These are phyloP conservation scores for Cervus canadensis DNA, from an alignment of 2,113 vertebrate species.

Conservation along the genomic window DNA sequence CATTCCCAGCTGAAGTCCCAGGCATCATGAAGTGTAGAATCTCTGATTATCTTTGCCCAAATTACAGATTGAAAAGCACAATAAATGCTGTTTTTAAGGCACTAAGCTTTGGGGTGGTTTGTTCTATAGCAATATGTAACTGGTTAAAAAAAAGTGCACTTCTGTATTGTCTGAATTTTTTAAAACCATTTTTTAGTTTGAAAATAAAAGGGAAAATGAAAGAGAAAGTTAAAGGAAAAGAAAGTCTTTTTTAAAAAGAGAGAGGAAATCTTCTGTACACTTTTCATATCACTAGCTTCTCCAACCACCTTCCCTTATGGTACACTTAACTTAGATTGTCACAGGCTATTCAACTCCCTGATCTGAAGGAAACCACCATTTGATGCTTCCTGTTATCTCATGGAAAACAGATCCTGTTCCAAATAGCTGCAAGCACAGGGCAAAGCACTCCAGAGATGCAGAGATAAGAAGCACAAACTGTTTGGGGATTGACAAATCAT, in stretches of 20 bases:
- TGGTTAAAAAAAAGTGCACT: not conserved
- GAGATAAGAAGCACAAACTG: not conserved
- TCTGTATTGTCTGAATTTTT: constrained; percentile 21
- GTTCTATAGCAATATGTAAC: not conserved
- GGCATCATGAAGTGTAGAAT: not conserved
- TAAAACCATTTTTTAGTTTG: constrained; percentile 21
- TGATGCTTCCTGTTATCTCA: constrained; percentile 36
- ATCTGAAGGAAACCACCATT: constrained; percentile 17
- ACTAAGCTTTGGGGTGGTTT: not conserved
- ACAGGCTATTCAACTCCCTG: not conserved
- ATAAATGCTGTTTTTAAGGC: not conserved
- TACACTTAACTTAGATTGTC: not conserved
- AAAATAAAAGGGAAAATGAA: constrained; percentile 49
- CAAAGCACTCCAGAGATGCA: not conserved
- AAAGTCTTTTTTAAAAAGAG: constrained; percentile 1
- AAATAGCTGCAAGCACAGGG: not conserved
- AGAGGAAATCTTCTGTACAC: not conserved
- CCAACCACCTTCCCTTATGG: not conserved
- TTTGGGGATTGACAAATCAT: not conserved
- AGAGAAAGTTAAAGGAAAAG: constrained; percentile 21
- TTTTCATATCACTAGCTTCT: not conserved
- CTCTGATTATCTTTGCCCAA: not conserved
- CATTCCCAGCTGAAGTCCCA: not conserved
- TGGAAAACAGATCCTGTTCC: constrained; percentile 26
- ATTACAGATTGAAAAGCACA: constrained; percentile 25